A percentile compares a stretch with the other conserved stretches of the same genome.
phyloP scores from a whole-genome alignment of 2,888 invertebrate species.

The Lochmaea capreae region DNA sequence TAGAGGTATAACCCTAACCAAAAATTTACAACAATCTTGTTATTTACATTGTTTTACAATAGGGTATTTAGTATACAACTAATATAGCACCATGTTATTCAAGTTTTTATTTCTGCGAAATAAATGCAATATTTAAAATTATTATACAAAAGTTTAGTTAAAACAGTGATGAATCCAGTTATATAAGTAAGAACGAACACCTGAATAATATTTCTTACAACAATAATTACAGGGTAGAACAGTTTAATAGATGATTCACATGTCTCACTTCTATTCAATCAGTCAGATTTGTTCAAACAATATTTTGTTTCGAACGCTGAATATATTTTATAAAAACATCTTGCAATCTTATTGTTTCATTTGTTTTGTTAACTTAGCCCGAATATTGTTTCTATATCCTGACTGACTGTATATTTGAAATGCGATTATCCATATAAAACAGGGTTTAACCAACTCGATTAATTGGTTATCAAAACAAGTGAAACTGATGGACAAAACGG shows the following conservation, averaged over 20 bases:
- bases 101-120: slow-evolving; percentile 29
- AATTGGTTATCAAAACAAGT: too few relatives aligned
- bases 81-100: slow-evolving; percentile 56
- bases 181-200: background rate
- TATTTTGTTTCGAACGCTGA: too few relatives aligned
- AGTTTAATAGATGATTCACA: background rate
- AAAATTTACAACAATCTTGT: slow-evolving; percentile 52
- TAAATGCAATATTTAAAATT: slow-evolving; percentile 19
- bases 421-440: too few relatives aligned
- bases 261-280: background rate
- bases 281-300: too few relatives aligned
- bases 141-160: slow-evolving; percentile 26
- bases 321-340: too few relatives aligned
- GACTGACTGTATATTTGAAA: too few relatives aligned
- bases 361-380: too few relatives aligned
- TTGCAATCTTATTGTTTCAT: too few relatives aligned
- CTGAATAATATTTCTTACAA: background rate
- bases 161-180: background rate
- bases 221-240: background rate
- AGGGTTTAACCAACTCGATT: too few relatives aligned
- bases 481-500: too few relatives aligned
- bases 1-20: slow-evolving; percentile 49
- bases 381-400: too few relatives aligned
- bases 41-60: slow-evolving; percentile 57
- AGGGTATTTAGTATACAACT: slow-evolving; percentile 36